Percentiles rank a stretch among this genome's conserved stretches.
phyloP scores from a whole-genome alignment of 2,888 invertebrate species.

The Lissocephala sabroskyi region DNA sequence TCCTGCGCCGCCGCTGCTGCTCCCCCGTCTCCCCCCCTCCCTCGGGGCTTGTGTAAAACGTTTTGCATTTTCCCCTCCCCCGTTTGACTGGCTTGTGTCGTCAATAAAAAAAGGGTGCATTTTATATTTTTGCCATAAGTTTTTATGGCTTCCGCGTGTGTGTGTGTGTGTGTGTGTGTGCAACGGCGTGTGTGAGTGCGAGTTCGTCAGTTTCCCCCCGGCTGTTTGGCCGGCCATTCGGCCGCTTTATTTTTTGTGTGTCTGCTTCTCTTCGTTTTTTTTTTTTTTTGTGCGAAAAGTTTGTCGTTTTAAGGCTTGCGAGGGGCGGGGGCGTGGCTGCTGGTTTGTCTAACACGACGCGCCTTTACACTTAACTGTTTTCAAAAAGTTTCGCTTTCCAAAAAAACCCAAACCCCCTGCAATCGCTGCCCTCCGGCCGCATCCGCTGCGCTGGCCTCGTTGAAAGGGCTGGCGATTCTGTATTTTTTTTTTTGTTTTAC shows the following conservation, averaged over 20 bases:
- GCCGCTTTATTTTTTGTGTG: no score
- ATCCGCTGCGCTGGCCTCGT: background rate
- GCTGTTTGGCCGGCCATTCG: constrained; percentile 3
- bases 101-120: constrained; percentile 64
- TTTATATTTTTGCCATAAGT: constrained; percentile 61
- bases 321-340: constrained; percentile 21
- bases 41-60: constrained; percentile 31
- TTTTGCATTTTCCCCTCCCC: constrained; percentile 36
- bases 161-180: constrained; percentile 4
- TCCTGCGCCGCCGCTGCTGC: no score
- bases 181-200: no score
- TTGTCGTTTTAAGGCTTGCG: constrained; percentile 26
- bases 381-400: constrained; percentile 24
- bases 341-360: constrained; percentile 56
- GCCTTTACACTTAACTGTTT: constrained; percentile 59
- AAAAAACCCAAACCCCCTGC: no score
- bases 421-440: background rate
- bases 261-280: constrained; percentile 5
- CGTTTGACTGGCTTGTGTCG: constrained; percentile 29
- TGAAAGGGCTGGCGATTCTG: constrained; percentile 17
- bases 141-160: constrained; percentile 65
- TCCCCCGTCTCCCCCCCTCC: no score
- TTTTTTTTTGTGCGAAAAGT: constrained; percentile 47
- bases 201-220: constrained; percentile 11
- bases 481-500: constrained; percentile 32